Evolutionary conservation across 2,797 vertebrate genomes (phyloP), one percentile per base, ranked within the genome.

Genomic region (Rhyacichthys aspro): DNA sequence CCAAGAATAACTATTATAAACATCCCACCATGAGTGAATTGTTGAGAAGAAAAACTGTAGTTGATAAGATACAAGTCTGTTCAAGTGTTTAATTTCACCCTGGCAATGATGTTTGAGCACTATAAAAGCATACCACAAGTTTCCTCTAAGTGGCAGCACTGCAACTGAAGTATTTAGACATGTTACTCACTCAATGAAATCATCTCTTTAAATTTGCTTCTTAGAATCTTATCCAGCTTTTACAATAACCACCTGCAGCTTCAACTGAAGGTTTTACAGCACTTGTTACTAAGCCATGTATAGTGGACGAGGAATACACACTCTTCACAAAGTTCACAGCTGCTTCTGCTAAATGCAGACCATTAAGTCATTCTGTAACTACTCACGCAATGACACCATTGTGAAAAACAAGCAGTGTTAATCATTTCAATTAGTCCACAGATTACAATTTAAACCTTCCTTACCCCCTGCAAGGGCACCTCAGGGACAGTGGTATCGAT

Each of bases 401-500:
- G 12, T 39, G 18, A 64, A 43, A 39, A 8, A 16, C 18, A 45
- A 55, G 17, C 9, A 38, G 5, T 9, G 14, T 41, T 53, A 7
- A 55, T 11, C 33, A 50, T 63, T 39, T 33, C 17, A 57, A 33
- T 10, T 1, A 18, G 38, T 17, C 16, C 34, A 56, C 11, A 62
- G 28, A 55, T 43, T 23, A 39, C 16, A 52, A 55, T 12, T 16
- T 33, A 11, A 1, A 47, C 44, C 7, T 15, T 33, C 17, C 14
- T 16, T 36, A 17, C 15, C 15, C 48, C 12, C 52, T 81, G 4
- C 55, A 79, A 81, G 48, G 81, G 19, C 67, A 69, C 14, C 9
- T 66, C 34, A 46, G 12, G 64, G 56, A 71, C 17, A 7, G 36
- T 34, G 7, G 41, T 50, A 45, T 63, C 9, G 65, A 45, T 37